Base-by-base conservation (phyloP, 2,113 vertebrate genomes). In the Labrus mixtus region DNA sequence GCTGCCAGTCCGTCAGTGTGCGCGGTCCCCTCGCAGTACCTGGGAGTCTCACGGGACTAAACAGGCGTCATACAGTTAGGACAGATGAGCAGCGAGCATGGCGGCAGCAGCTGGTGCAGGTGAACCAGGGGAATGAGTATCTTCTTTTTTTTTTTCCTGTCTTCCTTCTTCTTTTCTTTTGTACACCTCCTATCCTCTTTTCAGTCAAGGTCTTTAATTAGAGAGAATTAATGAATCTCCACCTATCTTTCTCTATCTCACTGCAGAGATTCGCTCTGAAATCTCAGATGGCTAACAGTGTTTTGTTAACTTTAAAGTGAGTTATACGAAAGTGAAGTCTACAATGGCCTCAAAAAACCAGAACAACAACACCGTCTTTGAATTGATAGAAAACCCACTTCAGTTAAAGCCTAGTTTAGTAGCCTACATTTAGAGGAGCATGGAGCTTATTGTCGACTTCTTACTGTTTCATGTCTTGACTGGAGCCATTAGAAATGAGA, bases 81-180 rank as follows among this genome's bases (percentile, higher is more conserved):
- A 88, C 82, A 79, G 81, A 90, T 86, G 84, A 87, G 87, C 86
- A 83, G 68, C 73, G 79, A 92, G 89, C 92, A 90, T 90, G 84
- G 81, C 86, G 73, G 82, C 90, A 88, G 84, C 92, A 91, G 89
- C 87, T 91, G 90, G 65, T 90, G 78, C 56, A 81, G 85, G 68
- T 84, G 83, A 91, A 88, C 78, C 88, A 81, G 57, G 84, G 90
- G 87, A 86, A 79, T 53, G 70, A 43, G 58, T 65, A 37, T 59
- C 46, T 68, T 74, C 54, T 69, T 71, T 72, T 69, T 48, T 48
- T 48, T 16, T 15, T 9, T 41, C 60, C 46, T 64, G n/a, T 59
- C 57, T 77, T 19, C 55, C 9, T 64, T 57, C 20, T 39, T 4
- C 13, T 57, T 22, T 66, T 3, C 39, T 68, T 63, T 66, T 48